Base-by-base conservation (phyloP, 2,113 vertebrate species). In the Muntiacus reevesi region DNA sequence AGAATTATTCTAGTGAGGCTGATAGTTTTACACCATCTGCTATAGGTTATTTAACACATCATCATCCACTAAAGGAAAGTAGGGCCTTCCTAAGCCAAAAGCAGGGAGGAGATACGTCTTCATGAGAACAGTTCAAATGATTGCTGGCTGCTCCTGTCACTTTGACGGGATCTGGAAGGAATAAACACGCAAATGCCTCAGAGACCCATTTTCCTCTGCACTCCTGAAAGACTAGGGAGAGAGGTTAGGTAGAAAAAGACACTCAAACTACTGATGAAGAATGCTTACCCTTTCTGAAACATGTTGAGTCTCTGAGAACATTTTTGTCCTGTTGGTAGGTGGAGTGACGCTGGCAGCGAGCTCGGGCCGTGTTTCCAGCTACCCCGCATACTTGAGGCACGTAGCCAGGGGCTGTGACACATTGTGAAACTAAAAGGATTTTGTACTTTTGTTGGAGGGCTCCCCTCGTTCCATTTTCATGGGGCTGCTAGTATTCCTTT, bases 11-110 rank as follows among this genome's bases (percentile, higher is more conserved):
- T 57, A 50, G 89, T 95, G 95, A 93, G 89, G n/a, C 62, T 57
- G 87, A 67, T 82, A 43, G 71, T 95, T 85, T 94, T 87, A 92
- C 47, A 95, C 45, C 88, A 97, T 52, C 82, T 57, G 57, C 27
- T 91, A 2, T 86, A 87, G 82, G 50, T 95, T 59, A 85, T 92
- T 98, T 91, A 94, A 95, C 64, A 95, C 47, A 25, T 91, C 83
- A 97, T 95, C 50, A 96, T 52, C 64, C 55, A n/a, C 4, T 60
- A 27, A 82, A 93, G 64, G 57, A 85, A 91, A 85, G 64, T 50
- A 40, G 28, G 82, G 21, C 57, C 64, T 92, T 93, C 89, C 40
- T 78, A 47, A 94, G 79, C 83, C 64, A 57, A 95, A 95, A 95
- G 19, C 13, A 30, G 62, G 78, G 89, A 87, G 79, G 79, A 95